Base-by-base conservation (phyloP, 2,888 invertebrate genomes). In the Drosophila affinis region DNA sequence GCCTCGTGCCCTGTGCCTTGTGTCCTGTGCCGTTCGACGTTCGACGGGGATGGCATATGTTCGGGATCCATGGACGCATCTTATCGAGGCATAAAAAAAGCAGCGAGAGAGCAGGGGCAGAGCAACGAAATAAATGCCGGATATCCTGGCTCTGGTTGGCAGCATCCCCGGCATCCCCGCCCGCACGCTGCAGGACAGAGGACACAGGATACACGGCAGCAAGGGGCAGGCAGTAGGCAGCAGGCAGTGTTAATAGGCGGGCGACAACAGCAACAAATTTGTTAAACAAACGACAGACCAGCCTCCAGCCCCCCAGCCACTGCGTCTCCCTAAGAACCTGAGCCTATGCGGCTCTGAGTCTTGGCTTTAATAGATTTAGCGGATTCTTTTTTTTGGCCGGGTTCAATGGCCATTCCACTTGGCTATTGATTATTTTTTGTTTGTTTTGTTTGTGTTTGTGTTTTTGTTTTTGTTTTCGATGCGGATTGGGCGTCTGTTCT, bases 361-460 rank as follows among this genome's bases (percentile, higher is more conserved):
- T 67, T 68, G 73, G 74, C 74, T 74, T 82, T 78, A 86, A 82
- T 78, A 82, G 82, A 82, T 82, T 87, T 82, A 71, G 72, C n/a
- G 62, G 51, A 52, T 70, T 47, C 39, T 39, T 63, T 14, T 46
- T 76, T 72, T 63, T 55, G 34, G 62, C 65, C n/a, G 52, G 49
- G 68, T 65, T 63, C 65, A 65, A 56, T 52, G 65, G 68, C 68
- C 65, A 51, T 55, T 27, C 32, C 59, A 49, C 51, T 49, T 44
- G 29, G 48, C 63, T 48, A 69, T 57, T 70, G 64, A 51, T 62
- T 64, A 46, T 51, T 70, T 58, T n/a, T 57, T 29, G 47, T 24
- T 4, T 45, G 17, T 46, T 29, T 51, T 27, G 32, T 17, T 56
- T 48, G 14, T 29, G n/a, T 27, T 52, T 10, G 12, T 29, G n/a